Conservation (phyloP, 2,888 invertebrate genomes). For the Mallateleia sp. region DNA sequence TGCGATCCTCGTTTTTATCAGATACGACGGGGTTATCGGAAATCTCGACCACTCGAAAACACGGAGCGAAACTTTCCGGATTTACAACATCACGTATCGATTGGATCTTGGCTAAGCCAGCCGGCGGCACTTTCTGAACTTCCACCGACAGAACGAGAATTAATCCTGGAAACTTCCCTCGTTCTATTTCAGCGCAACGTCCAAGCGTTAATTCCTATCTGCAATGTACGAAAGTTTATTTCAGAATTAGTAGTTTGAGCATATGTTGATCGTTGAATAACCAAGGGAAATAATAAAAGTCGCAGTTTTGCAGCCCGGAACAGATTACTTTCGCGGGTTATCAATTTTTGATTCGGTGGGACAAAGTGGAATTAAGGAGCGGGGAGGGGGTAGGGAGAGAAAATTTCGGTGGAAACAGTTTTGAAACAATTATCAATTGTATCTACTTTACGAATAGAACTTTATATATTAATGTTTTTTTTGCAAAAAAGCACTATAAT, state of each 20-base stretch:
- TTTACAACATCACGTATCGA: constrained; percentile 78
- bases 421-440: constrained; percentile 40
- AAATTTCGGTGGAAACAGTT: constrained; percentile 2
- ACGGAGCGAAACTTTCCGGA: constrained; percentile 75
- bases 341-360: too few species aligned
- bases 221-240: constrained; percentile 82
- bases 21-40: constrained; percentile 71
- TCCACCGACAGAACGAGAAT: constrained; percentile 85
- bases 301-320: constrained; percentile 16
- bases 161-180: constrained; percentile 86
- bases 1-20: constrained; percentile 69
- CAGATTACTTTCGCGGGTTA: constrained; percentile 14
- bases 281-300: constrained; percentile 57
- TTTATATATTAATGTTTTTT: too few species aligned
- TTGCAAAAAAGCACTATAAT: too few species aligned
- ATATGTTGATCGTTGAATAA: constrained; percentile 81
- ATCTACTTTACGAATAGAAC: too few species aligned
- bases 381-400: not conserved
- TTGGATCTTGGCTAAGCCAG: constrained; percentile 77
- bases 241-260: constrained; percentile 81
- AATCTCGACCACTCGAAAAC: constrained; percentile 77
- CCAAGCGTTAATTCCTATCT: constrained; percentile 78
- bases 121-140: constrained; percentile 84
- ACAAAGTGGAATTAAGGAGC: too few species aligned
- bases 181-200: constrained; percentile 81